Percentiles rank a stretch among this genome's conserved stretches.
These are phyloP conservation scores for Hymenochirus boettgeri DNA, from an alignment of 2,113 vertebrate species.

Conservation along the genomic window DNA sequence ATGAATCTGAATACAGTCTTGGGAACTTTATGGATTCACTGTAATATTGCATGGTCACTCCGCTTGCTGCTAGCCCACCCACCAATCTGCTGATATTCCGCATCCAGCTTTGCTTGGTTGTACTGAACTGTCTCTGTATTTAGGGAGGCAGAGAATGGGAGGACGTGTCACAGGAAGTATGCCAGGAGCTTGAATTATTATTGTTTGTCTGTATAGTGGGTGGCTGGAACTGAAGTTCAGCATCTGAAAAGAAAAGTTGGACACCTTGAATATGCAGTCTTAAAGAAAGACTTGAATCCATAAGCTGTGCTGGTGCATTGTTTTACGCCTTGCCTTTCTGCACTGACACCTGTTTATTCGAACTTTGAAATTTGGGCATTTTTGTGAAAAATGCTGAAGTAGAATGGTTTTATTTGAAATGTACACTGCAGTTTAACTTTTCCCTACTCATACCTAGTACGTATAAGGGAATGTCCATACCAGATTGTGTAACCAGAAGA, in stretches of 20 bases:
- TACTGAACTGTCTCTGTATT: constrained; percentile 63
- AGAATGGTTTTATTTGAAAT: constrained; percentile 24
- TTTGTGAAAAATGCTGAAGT: not conserved
- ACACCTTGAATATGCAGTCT: not conserved
- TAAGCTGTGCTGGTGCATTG: constrained; percentile 57
- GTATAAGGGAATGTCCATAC: not conserved
- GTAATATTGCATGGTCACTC: constrained; percentile 64
- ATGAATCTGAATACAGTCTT: constrained; percentile 93
- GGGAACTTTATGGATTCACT: constrained; percentile 95
- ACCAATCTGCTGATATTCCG: constrained; percentile 78
- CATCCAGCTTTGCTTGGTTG: constrained; percentile 62
- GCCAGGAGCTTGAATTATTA: too few species aligned
- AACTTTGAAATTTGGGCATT: not conserved
- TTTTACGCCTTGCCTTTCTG: constrained; percentile 40
- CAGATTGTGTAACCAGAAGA: too few species aligned
- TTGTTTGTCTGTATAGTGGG: too few species aligned
- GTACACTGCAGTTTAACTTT: not conserved
- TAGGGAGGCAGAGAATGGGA: constrained; percentile 49
- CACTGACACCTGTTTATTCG: constrained; percentile 2
- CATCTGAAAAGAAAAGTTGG: too few species aligned
- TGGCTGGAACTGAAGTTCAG: too few species aligned
- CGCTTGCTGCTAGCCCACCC: constrained; percentile 62
- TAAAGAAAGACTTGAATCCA: constrained; percentile 56
- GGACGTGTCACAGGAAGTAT: constrained; percentile 42
- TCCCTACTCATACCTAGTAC: not conserved